Evolutionary conservation across 2,797 vertebrate species (phyloP), one percentile per base, ranked within the genome.

Genomic region (Graptemys geographica): DNA sequence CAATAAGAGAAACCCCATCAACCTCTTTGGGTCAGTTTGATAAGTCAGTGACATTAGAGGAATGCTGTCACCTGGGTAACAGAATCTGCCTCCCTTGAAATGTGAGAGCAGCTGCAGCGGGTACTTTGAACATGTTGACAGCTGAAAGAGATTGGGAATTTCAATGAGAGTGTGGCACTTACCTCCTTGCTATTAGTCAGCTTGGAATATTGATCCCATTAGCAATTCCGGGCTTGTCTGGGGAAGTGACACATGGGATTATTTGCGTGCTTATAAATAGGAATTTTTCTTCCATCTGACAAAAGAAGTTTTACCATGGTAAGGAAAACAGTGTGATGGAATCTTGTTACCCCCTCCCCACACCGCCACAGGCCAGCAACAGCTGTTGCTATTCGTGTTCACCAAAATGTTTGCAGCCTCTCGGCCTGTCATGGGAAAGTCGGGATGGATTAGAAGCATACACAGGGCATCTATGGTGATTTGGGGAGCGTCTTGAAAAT

Each of bases 251-350:
- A 79, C 28, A n/a, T 3, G 78, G 16, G 76, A 51, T 79, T 51
- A 19, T 28, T 51, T 15, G 27, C 9, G 8, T 51, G 78, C 49
- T 79, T 79, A 47, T 44, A 10, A 79, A n/a, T 1, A 47, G 72
- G 25, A 65, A 13, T 11, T 37, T n/a, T 72, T 13, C 47, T 19
- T 78, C n/a, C 12, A 27, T 37, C 13, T 16, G n/a, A 33, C 27
- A 7, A n/a, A 49, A n/a, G 11, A 33, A 41, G 4, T 7, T 12
- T 83, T 27, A 47, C 65, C 0, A 0, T 9, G 8, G 19, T 47
- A 33, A 47, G 19, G n/a, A 28, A 56, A 53, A 37, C 62, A 0
- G 0, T n/a, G 49, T 28, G 31, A 31, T 8, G 21, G 53, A 37
- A 47, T 23, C 49, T 44, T 59, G 53, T 55, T 78, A 65, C 44